Base-by-base conservation (phyloP, 2,888 invertebrate species). In the Leucophora obtusa region DNA sequence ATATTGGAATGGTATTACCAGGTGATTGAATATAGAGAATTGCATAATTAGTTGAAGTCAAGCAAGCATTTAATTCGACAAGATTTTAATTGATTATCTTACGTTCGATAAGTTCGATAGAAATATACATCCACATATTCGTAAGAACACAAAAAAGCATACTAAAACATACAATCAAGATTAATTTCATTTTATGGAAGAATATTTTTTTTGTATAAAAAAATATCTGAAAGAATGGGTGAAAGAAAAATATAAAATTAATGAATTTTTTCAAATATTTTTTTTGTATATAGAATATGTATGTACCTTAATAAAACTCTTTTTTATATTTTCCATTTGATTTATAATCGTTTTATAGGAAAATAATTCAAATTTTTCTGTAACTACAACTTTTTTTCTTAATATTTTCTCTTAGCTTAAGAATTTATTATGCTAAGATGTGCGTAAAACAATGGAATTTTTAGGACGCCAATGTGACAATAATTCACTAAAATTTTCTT, bases 41-140 rank as follows among this genome's bases (percentile, higher is more conserved):
- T 76, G 79, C 76, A 84, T 87, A 87, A 87, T 87, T 87, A 87
- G 85, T 86, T 85, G 78, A 83, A 83, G 70, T 75, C 83, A 82
- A 84, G 83, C 85, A 83, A 83, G 83, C 83, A 85, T 84, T 84
- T 86, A 85, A 85, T 84, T 82, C 79, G 71, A 68, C 58, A 68
- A 62, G 75, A 69, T 79, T 82, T 69, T 79, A 73, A 69, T 79
- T 75, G 76, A 79, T 82, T 79, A 63, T 62, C 35, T 75, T 59
- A 21, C 28, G 17, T 59, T 18, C 24, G 10, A 59, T 28, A 58
- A 18, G 28, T 11, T 53, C 18, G n/a, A 8, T 28, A n/a, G 17
- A 28, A 38, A 24, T 11, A 10, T 68, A 51, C n/a, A 21, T 58
- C 38, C 35, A 58, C 28, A 51, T 47, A 17, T 24, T 28, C 28